A percentile compares a stretch with the other conserved stretches of the same genome.
Evolutionary conservation across 1,140 invertebrate species (phyloP).

Genomic region (Muscidifurax raptorellus): DNA sequence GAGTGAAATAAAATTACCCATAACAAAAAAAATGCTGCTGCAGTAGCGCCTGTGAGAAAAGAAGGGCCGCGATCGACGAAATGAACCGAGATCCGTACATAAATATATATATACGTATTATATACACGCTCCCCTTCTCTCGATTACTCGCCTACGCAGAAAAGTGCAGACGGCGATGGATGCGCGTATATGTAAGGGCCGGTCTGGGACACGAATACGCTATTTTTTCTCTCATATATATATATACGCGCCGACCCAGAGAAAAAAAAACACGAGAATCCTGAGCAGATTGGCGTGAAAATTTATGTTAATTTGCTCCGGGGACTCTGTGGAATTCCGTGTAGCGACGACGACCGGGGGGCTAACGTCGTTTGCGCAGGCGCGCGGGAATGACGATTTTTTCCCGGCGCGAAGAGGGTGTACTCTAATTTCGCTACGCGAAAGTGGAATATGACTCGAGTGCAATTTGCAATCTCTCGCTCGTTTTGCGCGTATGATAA

Average conservation of each 20-base stretch:
- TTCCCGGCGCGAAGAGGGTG: background rate
- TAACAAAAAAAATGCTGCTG: background rate
- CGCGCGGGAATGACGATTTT: constrained; percentile 30
- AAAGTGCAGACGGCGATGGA: constrained; percentile 25
- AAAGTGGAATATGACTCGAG: constrained; percentile 8
- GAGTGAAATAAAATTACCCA: background rate
- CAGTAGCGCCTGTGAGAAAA: background rate
- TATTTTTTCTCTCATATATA: constrained; percentile 51
- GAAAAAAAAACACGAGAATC: constrained; percentile 12
- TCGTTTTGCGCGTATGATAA: constrained; percentile 14
- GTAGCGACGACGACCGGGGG: background rate
- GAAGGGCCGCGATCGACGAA: constrained; percentile 53
- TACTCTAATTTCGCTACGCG: constrained; percentile 9
- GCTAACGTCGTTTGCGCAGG: constrained; percentile 32
- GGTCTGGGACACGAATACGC: constrained; percentile 50
- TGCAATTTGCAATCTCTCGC: constrained; percentile 22
- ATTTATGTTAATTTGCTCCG: constrained; percentile 51
- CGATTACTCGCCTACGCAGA: constrained; percentile 39
- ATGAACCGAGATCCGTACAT: constrained; percentile 58
- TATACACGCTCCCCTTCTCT: background rate
- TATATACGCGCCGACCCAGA: background rate
- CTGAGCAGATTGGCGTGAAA: constrained; percentile 45
- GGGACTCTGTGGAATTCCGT: background rate
- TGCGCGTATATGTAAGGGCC: constrained; percentile 52
- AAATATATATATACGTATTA: constrained; percentile 55